Conservation (phyloP, 2,888 invertebrate genomes). For the Caprella mutica region DNA sequence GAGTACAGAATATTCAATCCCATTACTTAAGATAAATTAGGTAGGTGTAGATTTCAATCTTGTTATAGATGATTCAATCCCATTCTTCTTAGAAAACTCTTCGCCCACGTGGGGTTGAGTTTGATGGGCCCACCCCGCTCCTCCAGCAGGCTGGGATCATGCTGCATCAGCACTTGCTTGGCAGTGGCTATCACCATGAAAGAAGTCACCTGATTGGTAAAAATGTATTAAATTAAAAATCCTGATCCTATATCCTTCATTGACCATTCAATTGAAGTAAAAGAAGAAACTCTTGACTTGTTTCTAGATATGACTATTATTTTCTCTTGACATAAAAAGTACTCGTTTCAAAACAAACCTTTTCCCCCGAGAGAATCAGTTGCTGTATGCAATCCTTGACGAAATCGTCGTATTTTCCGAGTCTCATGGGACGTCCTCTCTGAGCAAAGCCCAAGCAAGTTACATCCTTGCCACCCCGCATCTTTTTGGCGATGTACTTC, state of each 20-base stretch:
- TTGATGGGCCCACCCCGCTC: conserved; percentile 42
- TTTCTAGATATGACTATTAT: neutral
- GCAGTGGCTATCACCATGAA: conserved; percentile 40
- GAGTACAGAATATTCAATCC: too few relatives aligned
- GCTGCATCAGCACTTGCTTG: conserved; percentile 40
- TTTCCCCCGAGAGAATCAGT: conserved; percentile 37
- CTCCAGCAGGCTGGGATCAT: conserved; percentile 40
- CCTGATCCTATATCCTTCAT: too few relatives aligned
- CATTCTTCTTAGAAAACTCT: conserved; percentile 38
- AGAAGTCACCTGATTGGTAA: conserved; percentile 37
- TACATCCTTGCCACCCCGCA: conserved; percentile 33
- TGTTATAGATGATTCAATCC: conserved; percentile 35
- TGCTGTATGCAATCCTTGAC: conserved; percentile 38
- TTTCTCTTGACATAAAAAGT: neutral
- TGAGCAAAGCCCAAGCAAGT: conserved; percentile 36
- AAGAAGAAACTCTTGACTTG: neutral
- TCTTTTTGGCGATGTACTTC: conserved; percentile 36
- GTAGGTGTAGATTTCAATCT: too few relatives aligned
- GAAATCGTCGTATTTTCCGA: conserved; percentile 38
- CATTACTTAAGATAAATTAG: too few relatives aligned
- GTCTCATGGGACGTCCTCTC: conserved; percentile 37
- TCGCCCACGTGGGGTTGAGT: conserved; percentile 42
- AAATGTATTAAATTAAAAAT: too few relatives aligned
- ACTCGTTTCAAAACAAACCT: conserved; percentile 32
- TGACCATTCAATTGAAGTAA: neutral